Percentiles rank a stretch among this genome's conserved stretches.
Evolutionary conservation across 2,797 vertebrate genomes (phyloP).

Genomic region (Labroides dimidiatus): DNA sequence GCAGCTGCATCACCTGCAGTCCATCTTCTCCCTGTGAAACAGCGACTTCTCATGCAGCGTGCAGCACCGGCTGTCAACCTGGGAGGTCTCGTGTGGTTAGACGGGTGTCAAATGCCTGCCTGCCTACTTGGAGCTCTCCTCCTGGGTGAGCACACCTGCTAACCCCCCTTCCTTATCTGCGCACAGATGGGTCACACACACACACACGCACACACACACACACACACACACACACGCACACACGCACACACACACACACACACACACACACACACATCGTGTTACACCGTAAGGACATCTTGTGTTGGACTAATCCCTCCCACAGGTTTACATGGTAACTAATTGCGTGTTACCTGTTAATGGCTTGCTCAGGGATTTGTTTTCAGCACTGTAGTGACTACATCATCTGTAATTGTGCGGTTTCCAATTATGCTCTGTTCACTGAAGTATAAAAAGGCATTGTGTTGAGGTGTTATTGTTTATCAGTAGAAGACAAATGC

Average conservation of each 20-base stretch:
- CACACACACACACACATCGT: slow-evolving; percentile 5
- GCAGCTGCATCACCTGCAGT: slow-evolving; percentile 64
- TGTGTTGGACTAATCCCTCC: slow-evolving; percentile 64
- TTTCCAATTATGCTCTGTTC: slow-evolving; percentile 52
- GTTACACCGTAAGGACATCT: slow-evolving; percentile 48
- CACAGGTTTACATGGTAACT: slow-evolving; percentile 58
- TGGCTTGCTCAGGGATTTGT: slow-evolving; percentile 59
- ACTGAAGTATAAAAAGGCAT: slow-evolving; percentile 29
- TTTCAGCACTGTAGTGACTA: slow-evolving; percentile 21
- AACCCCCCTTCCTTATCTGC: neutral
- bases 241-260: slow-evolving; percentile 31
- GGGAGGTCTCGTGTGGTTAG: slow-evolving; percentile 58
- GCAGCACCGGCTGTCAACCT: slow-evolving; percentile 64
- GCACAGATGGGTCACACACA: slow-evolving; percentile 54
- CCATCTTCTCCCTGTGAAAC: slow-evolving; percentile 62
- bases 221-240: slow-evolving; percentile 7
- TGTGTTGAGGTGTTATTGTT: slow-evolving; percentile 31
- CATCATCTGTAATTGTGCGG: slow-evolving; percentile 48
- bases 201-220: neutral
- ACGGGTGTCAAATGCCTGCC: slow-evolving; percentile 71
- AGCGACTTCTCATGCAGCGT: slow-evolving; percentile 62
- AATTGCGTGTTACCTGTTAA: slow-evolving; percentile 65
- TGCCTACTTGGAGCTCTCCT: slow-evolving; percentile 47
- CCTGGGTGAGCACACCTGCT: slow-evolving; percentile 54
- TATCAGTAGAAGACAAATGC: slow-evolving; percentile 15